Percentiles rank a stretch among this genome's conserved stretches.
Conservation (phyloP, 2,888 invertebrate genomes). For the Conomelus anceps region DNA sequence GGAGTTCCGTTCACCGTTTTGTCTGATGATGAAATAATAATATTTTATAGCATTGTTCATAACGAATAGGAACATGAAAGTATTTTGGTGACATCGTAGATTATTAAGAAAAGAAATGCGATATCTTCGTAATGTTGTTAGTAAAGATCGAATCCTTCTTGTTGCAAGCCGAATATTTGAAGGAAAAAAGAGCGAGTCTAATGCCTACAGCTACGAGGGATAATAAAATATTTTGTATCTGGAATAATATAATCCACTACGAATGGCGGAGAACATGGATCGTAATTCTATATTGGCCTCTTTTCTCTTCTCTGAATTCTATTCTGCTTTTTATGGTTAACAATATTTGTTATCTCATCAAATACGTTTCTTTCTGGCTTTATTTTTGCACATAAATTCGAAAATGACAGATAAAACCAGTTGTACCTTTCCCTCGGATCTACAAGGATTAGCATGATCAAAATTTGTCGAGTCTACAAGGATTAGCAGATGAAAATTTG, state of each 20-base stretch:
- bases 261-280: neutral
- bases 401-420: neutral
- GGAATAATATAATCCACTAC: neutral
- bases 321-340: neutral
- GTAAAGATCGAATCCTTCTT: neutral
- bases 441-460: too few species aligned
- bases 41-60: neutral
- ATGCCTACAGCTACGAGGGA: neutral
- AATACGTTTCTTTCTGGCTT: neutral
- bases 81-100: neutral
- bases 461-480: too few species aligned
- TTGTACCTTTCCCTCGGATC: too few species aligned
- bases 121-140: neutral
- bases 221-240: neutral
- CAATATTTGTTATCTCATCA: neutral
- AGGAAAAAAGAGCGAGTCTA: neutral
- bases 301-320: neutral
- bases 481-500: too few species aligned
- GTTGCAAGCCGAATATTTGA: neutral
- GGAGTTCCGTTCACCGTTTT: neutral
- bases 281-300: neutral
- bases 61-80: neutral
- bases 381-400: neutral
- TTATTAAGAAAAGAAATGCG: neutral
- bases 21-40: neutral